These are phyloP conservation scores for Patella caerulea DNA, from an alignment of 2,888 invertebrate species.

Conservation along the genomic window DNA sequence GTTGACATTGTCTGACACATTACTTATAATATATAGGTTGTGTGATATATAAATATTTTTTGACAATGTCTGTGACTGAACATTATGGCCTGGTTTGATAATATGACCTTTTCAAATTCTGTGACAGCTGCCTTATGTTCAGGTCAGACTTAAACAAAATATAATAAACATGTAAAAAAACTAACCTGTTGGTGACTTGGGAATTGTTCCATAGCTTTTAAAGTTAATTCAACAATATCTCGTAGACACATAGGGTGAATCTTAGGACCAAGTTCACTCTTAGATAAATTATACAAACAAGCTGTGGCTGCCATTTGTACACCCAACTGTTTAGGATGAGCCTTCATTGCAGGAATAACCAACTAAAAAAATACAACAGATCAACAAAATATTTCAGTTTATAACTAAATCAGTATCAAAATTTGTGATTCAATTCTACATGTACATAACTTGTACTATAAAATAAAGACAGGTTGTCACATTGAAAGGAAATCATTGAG, in stretches of 20 bases:
- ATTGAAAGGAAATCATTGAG: neutral
- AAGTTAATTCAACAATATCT: slow-evolving; percentile 78
- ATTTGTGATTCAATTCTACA: no score
- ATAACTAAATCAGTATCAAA: no score
- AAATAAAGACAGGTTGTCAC: neutral
- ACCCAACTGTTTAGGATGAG: slow-evolving; percentile 73
- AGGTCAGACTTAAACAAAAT: no score
- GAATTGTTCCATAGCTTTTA: slow-evolving; percentile 80
- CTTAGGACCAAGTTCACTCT: slow-evolving; percentile 77
- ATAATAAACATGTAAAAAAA: neutral
- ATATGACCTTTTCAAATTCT: no score
- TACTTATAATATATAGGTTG: no score
- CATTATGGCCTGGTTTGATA: no score
- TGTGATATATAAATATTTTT: no score
- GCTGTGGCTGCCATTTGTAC: slow-evolving; percentile 84
- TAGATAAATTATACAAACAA: slow-evolving; percentile 82
- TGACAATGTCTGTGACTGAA: no score
- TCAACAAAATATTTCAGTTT: no score
- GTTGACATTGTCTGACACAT: no score
- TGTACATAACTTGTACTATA: no score
- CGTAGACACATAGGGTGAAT: slow-evolving; percentile 79
- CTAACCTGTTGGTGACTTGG: slow-evolving; percentile 78
- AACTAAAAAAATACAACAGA: slow-evolving; percentile 55
- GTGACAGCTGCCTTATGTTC: no score
- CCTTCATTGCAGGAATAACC: slow-evolving; percentile 70